Base-by-base conservation (phyloP, 2,888 invertebrate species). In the Ochlodes sylvanus region DNA sequence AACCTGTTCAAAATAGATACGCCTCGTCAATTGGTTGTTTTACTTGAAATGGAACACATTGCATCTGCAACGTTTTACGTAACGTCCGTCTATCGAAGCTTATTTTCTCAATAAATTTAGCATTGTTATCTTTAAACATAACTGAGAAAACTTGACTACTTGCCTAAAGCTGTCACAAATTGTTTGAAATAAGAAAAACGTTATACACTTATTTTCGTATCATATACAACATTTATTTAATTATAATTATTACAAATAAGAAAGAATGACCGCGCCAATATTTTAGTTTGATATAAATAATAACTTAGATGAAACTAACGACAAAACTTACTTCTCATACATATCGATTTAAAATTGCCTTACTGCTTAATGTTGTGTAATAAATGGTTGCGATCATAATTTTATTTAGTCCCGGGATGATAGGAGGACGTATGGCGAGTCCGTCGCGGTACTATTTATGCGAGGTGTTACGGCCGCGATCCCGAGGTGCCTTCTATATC, bases 401-500 rank as follows among this genome's bases (percentile, higher is more conserved):
- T 88, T 89, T 84, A 82, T 86, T 84, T 83, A 81, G 84, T 83
- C 82, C 81, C 82, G 79, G 79, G 80, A 81, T 84, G 86, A 85
- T 82, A 87, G 84, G 79, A 81, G 78, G 79, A 81, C 79, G 80
- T 77, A 72, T 77, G 76, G 78, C 77, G 77, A 75, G 81, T 80
- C 82, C 77, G 81, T 83, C 84, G 83, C 79, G 75, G 72, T 77
- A 74, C 83, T 88, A 89, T 90, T 89, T 89, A 89, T 89, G 85
- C 79, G 85, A 86, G 84, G 84, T 87, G 86, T 86, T 83, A 80
- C 77, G 73, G 76, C 78, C 79, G 73, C 80, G 79, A 84, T 86
- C 84, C 81, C 83, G 81, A 83, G 83, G 84, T 85, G 85, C 82
- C 81, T 83, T 82, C 84, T 85, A 82, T 87, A 89, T 90, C 89